Evolutionary conservation across 1,140 invertebrate genomes (phyloP).

Genomic region (Odontomachus brunneus): DNA sequence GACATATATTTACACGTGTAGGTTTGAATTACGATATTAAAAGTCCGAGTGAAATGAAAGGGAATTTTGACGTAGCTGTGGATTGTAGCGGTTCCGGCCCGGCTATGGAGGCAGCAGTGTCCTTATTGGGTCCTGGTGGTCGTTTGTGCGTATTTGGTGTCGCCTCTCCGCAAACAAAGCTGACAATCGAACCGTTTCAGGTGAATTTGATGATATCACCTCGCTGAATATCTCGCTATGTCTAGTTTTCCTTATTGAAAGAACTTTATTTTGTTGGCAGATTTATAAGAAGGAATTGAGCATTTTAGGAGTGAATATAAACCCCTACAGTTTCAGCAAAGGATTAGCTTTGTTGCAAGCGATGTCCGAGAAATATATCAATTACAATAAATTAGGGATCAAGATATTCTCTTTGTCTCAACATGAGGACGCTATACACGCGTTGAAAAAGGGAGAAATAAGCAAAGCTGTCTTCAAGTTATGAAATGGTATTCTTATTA

Average conservation of each 20-base stretch:
- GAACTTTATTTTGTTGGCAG: conserved; percentile 81
- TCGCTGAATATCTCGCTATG: no score
- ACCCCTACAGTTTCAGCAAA: conserved; percentile 89
- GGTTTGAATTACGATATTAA: conserved; percentile 86
- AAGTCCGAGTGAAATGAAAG: conserved; percentile 86
- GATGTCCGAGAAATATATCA: conserved; percentile 88
- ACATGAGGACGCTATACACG: conserved; percentile 87
- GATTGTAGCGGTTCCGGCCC: conserved; percentile 89
- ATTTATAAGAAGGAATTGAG: conserved; percentile 88
- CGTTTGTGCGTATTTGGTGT: conserved; percentile 87
- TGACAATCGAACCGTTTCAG: conserved; percentile 82
- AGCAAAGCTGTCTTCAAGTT: conserved; percentile 90
- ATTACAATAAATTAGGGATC: conserved; percentile 88
- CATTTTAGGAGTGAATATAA: conserved; percentile 88
- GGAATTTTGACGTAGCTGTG: conserved; percentile 87
- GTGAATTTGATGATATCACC: conserved; percentile 55
- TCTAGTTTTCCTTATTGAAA: conserved; percentile 17
- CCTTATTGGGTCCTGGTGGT: conserved; percentile 84
- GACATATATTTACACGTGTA: conserved; percentile 77
- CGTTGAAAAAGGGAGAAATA: conserved; percentile 87
- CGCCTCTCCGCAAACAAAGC: conserved; percentile 83
- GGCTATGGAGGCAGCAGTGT: conserved; percentile 86
- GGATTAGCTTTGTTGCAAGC: conserved; percentile 87
- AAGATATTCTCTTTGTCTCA: conserved; percentile 87
- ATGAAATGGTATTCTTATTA: conserved; percentile 62